A percentile compares a stretch with the other conserved stretches of the same genome.
phyloP scores from a whole-genome alignment of 2,113 vertebrate genomes.

The Amblyornis subalaris region DNA sequence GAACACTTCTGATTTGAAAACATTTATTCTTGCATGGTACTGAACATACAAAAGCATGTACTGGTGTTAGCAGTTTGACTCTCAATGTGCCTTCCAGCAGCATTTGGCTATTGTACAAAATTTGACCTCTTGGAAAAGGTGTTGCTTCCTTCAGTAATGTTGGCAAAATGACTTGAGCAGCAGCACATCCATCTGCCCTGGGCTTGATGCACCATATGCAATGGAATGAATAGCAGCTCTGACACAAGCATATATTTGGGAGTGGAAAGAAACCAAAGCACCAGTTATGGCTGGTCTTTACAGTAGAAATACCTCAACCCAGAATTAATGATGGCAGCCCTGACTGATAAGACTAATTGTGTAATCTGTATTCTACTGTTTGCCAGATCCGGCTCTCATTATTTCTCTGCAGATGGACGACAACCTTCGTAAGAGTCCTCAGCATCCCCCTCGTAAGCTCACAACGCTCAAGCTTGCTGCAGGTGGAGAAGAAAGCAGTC shows the following conservation, averaged over 20 bases:
- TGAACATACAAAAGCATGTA: background rate
- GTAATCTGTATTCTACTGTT: slow-evolving; percentile 7
- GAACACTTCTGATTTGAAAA: background rate
- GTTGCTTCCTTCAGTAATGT: background rate
- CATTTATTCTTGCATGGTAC: background rate
- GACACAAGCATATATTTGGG: background rate
- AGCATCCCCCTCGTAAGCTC: slow-evolving; percentile 85
- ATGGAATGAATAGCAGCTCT: background rate
- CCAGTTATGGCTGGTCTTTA: background rate
- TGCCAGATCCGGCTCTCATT: slow-evolving; percentile 47
- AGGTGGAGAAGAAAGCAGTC: slow-evolving; percentile 72
- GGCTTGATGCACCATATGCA: background rate
- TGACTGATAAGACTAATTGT: background rate
- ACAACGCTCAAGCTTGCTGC: slow-evolving; percentile 78
- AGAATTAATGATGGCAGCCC: background rate
- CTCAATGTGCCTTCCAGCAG: background rate
- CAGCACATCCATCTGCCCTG: background rate
- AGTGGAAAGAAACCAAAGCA: background rate
- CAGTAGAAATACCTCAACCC: background rate
- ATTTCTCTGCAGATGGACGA: slow-evolving; percentile 90
- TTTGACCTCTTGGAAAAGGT: background rate
- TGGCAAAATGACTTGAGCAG: background rate
- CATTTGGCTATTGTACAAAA: background rate
- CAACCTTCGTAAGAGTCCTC: slow-evolving; percentile 94
- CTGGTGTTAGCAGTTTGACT: background rate